phyloP scores from a whole-genome alignment of 2,797 vertebrate genomes.

The Intellagama lesueurii region DNA sequence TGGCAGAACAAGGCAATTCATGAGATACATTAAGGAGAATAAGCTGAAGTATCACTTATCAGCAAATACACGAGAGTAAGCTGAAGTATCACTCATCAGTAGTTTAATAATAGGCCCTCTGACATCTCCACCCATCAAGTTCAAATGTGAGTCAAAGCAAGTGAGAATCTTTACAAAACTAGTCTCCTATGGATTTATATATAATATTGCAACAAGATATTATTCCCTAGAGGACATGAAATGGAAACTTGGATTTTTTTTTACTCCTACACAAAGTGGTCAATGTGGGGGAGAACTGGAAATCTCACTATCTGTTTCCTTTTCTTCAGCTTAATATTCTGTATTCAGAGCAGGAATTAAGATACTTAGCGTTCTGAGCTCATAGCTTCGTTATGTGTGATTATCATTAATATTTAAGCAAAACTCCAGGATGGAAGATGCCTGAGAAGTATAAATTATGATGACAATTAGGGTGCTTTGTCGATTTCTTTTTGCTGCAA shows the following conservation, averaged over 20 bases:
- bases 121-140: neutral
- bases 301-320: neutral
- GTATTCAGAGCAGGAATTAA: neutral
- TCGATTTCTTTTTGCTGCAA: neutral
- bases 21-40: neutral
- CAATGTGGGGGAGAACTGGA: no score
- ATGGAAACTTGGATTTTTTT: neutral
- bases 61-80: neutral
- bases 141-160: neutral
- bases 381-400: slow-evolving; percentile 49
- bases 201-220: neutral
- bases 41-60: no score
- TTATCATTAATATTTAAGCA: slow-evolving; percentile 56
- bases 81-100: neutral
- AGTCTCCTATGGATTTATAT: neutral
- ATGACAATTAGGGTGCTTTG: slow-evolving; percentile 1
- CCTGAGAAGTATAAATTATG: slow-evolving; percentile 33
- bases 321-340: neutral
- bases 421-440: slow-evolving; percentile 42
- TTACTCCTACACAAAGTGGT: no score
- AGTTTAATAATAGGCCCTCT: slow-evolving; percentile 6
- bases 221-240: neutral
- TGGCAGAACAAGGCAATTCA: neutral
- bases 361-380: slow-evolving; percentile 13
- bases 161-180: neutral